These are phyloP conservation scores for Pandemis heparana DNA, from an alignment of 2,888 invertebrate species.

Conservation along the genomic window DNA sequence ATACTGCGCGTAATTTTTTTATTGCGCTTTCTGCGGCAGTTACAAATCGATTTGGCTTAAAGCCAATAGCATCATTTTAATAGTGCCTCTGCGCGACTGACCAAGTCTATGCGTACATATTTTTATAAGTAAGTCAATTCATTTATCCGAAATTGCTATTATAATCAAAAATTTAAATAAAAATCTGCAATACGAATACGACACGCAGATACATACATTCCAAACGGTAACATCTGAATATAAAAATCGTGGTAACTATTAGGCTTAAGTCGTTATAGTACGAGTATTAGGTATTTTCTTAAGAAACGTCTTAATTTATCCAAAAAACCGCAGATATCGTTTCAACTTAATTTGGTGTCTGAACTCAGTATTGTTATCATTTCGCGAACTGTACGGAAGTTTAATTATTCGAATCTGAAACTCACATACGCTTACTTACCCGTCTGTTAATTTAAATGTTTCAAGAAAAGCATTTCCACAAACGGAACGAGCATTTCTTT, in stretches of 20 bases:
- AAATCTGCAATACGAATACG: too few relatives aligned
- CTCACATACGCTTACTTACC: not conserved
- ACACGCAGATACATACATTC: too few relatives aligned
- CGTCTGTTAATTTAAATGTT: not conserved
- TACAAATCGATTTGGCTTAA: slow-evolving; percentile 83
- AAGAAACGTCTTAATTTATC: too few relatives aligned
- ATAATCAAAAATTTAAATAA: too few relatives aligned
- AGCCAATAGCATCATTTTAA: slow-evolving; percentile 81
- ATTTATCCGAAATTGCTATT: not conserved
- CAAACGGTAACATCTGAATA: too few relatives aligned
- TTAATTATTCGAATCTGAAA: not conserved
- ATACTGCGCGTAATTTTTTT: slow-evolving; percentile 52
- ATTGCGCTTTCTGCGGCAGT: slow-evolving; percentile 82
- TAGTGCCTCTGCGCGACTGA: slow-evolving; percentile 52
- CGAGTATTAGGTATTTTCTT: too few relatives aligned
- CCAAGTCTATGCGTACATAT: slow-evolving; percentile 17
- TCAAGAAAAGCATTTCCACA: not conserved
- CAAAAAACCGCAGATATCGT: too few relatives aligned
- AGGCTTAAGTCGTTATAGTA: too few relatives aligned
- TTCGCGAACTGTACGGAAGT: not conserved
- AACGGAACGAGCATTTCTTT: not conserved
- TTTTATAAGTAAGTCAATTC: not conserved
- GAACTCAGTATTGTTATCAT: not conserved
- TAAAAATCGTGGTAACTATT: too few relatives aligned
- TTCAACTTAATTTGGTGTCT: not conserved